Conservation (phyloP, 37 sponge, comb jelly and placozoan genomes). For the Theonella swinhoei region DNA sequence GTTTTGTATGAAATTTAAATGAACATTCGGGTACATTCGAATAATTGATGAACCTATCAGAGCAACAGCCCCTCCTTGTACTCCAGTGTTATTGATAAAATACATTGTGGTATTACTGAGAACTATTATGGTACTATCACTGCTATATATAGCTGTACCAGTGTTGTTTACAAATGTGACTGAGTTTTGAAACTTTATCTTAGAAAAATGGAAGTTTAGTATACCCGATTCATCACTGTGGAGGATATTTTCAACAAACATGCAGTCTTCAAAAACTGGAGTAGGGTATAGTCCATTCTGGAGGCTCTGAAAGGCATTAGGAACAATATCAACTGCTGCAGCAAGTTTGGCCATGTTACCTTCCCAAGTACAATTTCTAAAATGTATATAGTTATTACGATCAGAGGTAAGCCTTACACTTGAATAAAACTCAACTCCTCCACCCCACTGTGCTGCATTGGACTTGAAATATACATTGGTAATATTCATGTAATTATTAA, state of each 20-base stretch:
- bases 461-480: background rate
- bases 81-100: conserved; percentile 7
- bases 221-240: background rate
- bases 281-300: conserved; percentile 10
- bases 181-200: background rate
- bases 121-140: background rate
- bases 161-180: background rate
- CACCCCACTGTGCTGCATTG: conserved; percentile 29
- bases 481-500: background rate
- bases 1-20: conserved; percentile 4
- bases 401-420: background rate
- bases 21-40: background rate
- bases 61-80: conserved; percentile 24
- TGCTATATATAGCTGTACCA: conserved; percentile 7
- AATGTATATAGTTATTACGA: background rate
- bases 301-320: conserved; percentile 8
- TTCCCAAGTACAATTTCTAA: conserved; percentile 8
- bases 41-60: conserved; percentile 5
- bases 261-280: conserved; percentile 9
- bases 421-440: conserved; percentile 8
- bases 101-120: background rate
- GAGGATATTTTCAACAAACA: background rate
- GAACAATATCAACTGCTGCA: conserved; percentile 25
- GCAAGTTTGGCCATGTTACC: conserved; percentile 1
- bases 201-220: background rate